Evolutionary conservation across 2,888 invertebrate species (phyloP).

Genomic region (Sussaba pulchella): DNA sequence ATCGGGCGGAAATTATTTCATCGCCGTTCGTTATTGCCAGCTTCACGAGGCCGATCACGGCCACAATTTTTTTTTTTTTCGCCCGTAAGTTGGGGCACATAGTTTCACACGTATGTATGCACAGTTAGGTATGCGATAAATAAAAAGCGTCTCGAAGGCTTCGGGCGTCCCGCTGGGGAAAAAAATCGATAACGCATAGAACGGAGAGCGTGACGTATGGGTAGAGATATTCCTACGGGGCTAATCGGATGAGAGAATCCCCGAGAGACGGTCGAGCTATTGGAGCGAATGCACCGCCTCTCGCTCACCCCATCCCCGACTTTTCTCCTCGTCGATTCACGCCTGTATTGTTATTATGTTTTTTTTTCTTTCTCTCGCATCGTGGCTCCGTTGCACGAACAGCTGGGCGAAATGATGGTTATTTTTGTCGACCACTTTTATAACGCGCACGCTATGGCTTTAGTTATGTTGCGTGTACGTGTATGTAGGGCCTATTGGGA

Average conservation of each 20-base stretch:
- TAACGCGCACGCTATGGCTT: background rate
- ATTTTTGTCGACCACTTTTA: conserved; percentile 31
- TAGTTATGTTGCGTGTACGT: too few relatives aligned
- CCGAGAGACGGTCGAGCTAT: conserved; percentile 45
- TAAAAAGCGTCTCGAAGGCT: conserved; percentile 17
- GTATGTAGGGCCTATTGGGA: background rate
- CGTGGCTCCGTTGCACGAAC: conserved; percentile 31
- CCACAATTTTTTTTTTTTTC: background rate
- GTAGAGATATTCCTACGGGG: conserved; percentile 28
- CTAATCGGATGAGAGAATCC: conserved; percentile 49
- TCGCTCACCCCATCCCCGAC: conserved; percentile 14
- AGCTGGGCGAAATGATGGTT: conserved; percentile 43
- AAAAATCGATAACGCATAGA: conserved; percentile 52
- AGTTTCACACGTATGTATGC: background rate
- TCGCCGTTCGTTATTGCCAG: background rate
- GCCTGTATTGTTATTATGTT: background rate
- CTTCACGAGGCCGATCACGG: background rate
- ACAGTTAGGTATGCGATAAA: background rate
- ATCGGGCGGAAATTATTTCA: background rate
- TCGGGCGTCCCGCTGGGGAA: conserved; percentile 20
- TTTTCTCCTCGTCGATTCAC: conserved; percentile 25
- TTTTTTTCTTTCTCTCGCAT: conserved; percentile 20
- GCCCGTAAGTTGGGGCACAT: too few relatives aligned
- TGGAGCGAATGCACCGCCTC: conserved; percentile 26
- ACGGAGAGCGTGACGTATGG: conserved; percentile 18